Conservation (phyloP, 2,113 vertebrate species). For the Ictalurus punctatus region DNA sequence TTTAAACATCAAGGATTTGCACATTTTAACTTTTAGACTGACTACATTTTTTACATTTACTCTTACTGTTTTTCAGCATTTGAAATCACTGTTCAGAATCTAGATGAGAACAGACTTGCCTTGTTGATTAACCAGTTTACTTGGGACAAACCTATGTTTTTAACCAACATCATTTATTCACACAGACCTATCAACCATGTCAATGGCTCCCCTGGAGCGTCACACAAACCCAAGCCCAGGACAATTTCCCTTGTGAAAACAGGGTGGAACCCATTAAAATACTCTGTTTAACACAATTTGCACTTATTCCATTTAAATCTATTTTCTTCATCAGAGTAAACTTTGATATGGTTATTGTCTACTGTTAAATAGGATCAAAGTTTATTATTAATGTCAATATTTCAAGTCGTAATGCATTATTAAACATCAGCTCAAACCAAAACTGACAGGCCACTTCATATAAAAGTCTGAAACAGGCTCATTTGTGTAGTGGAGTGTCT, state of each 20-base stretch:
- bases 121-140: background rate
- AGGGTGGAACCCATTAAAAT: background rate
- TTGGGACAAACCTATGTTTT: background rate
- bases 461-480: background rate
- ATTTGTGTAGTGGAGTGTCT: background rate
- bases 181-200: background rate
- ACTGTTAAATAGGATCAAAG: background rate
- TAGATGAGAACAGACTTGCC: background rate
- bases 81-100: background rate
- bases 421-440: background rate
- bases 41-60: background rate
- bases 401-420: background rate
- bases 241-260: background rate
- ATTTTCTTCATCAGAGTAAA: background rate
- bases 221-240: background rate
- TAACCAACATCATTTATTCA: background rate
- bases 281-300: background rate
- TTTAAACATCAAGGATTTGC: background rate
- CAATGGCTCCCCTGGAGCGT: background rate
- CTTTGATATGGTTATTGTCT: background rate
- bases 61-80: background rate
- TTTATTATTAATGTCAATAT: background rate
- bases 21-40: background rate
- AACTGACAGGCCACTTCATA: background rate
- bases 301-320: background rate